Evolutionary conservation across 2,888 invertebrate species (phyloP).

Genomic region (Drosophila anceps): DNA sequence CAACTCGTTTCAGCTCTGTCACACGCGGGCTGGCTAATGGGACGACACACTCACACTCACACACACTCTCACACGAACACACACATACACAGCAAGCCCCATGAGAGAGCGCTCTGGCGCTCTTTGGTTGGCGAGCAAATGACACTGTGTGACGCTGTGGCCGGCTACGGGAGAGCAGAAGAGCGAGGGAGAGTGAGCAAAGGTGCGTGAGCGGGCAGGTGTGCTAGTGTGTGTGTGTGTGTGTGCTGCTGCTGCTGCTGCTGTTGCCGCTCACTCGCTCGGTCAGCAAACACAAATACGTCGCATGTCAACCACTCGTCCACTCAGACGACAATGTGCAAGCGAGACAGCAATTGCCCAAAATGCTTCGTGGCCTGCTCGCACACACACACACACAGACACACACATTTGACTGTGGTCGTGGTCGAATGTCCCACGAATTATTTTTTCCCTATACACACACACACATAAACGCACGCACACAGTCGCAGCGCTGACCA

Average conservation of each 20-base stretch:
- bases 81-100: constrained; percentile 35
- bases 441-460: constrained; percentile 38
- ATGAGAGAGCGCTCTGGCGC: constrained; percentile 47
- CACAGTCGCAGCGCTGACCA: constrained; percentile 24
- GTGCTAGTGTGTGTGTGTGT: constrained; percentile 44
- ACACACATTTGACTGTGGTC: constrained; percentile 27
- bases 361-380: constrained; percentile 36
- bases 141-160: constrained; percentile 62
- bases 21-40: constrained; percentile 76
- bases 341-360: constrained; percentile 55
- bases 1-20: constrained; percentile 82
- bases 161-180: constrained; percentile 23
- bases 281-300: constrained; percentile 78
- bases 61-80: constrained; percentile 28
- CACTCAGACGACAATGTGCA: constrained; percentile 78
- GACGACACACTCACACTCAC: constrained; percentile 52
- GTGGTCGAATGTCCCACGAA: constrained; percentile 44
- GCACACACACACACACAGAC: constrained; percentile 38
- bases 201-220: constrained; percentile 51
- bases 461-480: constrained; percentile 1
- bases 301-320: constrained; percentile 83
- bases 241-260: constrained; percentile 29
- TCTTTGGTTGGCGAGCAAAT: constrained; percentile 69
- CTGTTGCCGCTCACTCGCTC: constrained; percentile 37
- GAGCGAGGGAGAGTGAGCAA: constrained; percentile 28